Conservation (phyloP, 2,113 vertebrate genomes). For the Phylloscopus whistleri region DNA sequence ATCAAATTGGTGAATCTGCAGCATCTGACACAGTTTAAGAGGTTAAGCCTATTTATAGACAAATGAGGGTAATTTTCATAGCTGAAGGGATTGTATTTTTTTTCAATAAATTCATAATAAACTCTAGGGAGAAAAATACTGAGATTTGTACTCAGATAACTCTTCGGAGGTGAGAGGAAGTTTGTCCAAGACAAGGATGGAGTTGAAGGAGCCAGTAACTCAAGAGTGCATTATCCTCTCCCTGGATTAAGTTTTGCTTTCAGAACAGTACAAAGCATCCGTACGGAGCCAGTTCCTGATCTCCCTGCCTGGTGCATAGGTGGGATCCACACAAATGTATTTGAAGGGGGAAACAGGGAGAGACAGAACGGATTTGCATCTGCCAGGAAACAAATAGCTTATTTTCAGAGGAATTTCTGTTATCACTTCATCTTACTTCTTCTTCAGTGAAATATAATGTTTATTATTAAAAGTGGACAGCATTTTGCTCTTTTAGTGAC, state of each 20-base stretch:
- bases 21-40: conserved; percentile 53
- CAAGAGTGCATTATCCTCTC: not conserved
- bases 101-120: conserved; percentile 17
- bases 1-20: conserved; percentile 43
- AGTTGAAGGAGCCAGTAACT: not conserved
- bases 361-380: not conserved
- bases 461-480: not conserved
- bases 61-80: conserved; percentile 52
- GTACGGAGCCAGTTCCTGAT: not conserved
- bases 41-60: conserved; percentile 57
- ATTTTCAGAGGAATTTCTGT: not conserved
- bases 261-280: not conserved
- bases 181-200: not conserved
- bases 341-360: not conserved
- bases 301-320: not conserved
- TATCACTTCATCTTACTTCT: not conserved
- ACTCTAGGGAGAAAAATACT: not conserved
- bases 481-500: not conserved
- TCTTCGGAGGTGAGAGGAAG: not conserved
- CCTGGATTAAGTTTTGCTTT: not conserved
- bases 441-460: not conserved
- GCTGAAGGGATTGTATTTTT: not conserved
- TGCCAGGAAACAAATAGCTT: not conserved
- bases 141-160: not conserved
- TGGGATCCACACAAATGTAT: not conserved